Evolutionary conservation across 1,140 invertebrate species (phyloP).

Genomic region (Drosophila parvula): DNA sequence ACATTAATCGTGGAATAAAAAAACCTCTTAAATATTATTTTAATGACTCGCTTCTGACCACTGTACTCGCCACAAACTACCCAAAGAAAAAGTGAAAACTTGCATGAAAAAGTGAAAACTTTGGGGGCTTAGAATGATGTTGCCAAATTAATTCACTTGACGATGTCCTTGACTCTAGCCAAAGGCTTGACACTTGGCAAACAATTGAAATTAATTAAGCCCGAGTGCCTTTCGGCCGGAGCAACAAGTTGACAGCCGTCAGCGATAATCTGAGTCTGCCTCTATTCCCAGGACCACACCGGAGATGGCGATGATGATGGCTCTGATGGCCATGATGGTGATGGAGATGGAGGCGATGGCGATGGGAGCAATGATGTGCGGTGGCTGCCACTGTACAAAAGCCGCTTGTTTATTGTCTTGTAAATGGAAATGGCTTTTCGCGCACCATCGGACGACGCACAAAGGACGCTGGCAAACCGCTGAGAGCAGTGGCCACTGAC

Average conservation of each 20-base stretch:
- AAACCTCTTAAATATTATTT: not conserved
- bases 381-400: slow-evolving; percentile 35
- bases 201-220: slow-evolving; percentile 76
- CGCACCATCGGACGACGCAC: slow-evolving; percentile 60
- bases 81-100: slow-evolving; percentile 7
- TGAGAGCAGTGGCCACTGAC: slow-evolving; percentile 3
- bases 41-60: not conserved
- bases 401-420: slow-evolving; percentile 66
- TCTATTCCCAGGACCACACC: slow-evolving; percentile 7
- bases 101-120: slow-evolving; percentile 22
- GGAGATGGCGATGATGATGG: slow-evolving; percentile 12
- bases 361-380: slow-evolving; percentile 18
- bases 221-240: slow-evolving; percentile 46
- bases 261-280: slow-evolving; percentile 13
- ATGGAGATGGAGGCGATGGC: slow-evolving; percentile 5
- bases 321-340: slow-evolving; percentile 6
- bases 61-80: slow-evolving; percentile 7
- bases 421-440: slow-evolving; percentile 74
- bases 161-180: slow-evolving; percentile 20
- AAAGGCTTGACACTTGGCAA: slow-evolving; percentile 47
- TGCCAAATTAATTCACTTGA: slow-evolving; percentile 49
- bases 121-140: slow-evolving; percentile 33
- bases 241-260: slow-evolving; percentile 65
- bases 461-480: slow-evolving; percentile 25
- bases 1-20: no score